Conservation (phyloP, 2,113 vertebrate species). For the Lonchura striata region DNA sequence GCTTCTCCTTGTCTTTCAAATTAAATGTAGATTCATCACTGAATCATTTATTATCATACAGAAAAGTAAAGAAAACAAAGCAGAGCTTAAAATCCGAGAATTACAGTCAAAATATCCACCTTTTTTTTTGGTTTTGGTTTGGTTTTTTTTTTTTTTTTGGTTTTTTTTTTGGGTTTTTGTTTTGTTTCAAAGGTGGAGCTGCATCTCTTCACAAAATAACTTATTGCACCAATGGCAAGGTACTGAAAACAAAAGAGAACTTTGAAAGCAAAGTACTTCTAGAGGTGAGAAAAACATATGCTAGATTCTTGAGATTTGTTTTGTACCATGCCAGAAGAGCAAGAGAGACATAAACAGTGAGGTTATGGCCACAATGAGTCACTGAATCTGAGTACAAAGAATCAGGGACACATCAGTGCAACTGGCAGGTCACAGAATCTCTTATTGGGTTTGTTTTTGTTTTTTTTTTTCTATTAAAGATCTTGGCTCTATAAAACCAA, state of each 20-base stretch:
- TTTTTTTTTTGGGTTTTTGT: not conserved
- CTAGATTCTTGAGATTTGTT: not conserved
- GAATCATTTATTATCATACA: not conserved
- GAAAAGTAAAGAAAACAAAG: not conserved
- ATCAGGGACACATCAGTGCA: not conserved
- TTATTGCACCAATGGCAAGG: not conserved
- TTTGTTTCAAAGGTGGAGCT: not conserved
- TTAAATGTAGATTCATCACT: not conserved
- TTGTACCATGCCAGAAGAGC: not conserved
- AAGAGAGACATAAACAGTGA: not conserved
- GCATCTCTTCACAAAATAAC: not conserved
- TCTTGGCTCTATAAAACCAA: not conserved
- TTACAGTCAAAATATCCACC: not conserved
- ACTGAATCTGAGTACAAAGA: not conserved
- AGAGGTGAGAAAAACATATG: not conserved
- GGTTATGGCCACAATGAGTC: not conserved
- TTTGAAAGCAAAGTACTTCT: not conserved
- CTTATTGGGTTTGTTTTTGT: not conserved
- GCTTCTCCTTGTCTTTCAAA: not conserved
- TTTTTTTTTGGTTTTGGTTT: no score
- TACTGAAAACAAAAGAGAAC: not conserved
- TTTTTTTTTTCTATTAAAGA: not conserved
- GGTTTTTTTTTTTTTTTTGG: no score
- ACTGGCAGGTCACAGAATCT: not conserved
- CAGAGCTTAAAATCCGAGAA: not conserved